Percentiles rank a stretch among this genome's conserved stretches.
These are phyloP conservation scores for Eristalinus aeneus DNA, from an alignment of 2,888 invertebrate genomes.

Conservation along the genomic window DNA sequence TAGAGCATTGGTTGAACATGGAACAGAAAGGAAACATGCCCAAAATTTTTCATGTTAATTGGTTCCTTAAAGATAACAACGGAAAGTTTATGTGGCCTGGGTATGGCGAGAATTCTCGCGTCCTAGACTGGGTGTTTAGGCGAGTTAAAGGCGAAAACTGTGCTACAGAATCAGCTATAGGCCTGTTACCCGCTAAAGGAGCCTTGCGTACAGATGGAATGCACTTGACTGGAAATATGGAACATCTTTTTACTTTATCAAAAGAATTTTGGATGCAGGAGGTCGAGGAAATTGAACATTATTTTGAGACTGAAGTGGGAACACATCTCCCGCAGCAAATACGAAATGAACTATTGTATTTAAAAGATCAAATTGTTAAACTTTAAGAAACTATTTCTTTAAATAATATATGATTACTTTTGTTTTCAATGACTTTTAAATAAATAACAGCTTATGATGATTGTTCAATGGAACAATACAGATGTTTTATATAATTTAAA, in stretches of 20 bases:
- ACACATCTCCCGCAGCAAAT: conserved; percentile 90
- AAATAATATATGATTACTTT: background rate
- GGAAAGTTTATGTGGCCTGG: conserved; percentile 99
- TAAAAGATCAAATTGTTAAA: conserved; percentile 81
- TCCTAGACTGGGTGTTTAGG: conserved; percentile 96
- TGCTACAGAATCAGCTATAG: conserved; percentile 88
- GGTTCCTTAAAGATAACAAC: conserved; percentile 94
- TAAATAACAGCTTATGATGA: conserved; percentile 82
- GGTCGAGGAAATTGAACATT: conserved; percentile 89
- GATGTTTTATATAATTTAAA: background rate
- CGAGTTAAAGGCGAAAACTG: conserved; percentile 90
- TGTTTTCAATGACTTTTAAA: conserved; percentile 82
- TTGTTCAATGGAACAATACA: background rate
- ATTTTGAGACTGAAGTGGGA: conserved; percentile 95
- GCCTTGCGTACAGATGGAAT: conserved; percentile 88
- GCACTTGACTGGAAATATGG: conserved; percentile 85
- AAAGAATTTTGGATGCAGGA: conserved; percentile 96
- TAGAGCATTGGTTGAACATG: conserved; percentile 97
- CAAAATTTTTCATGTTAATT: conserved; percentile 99
- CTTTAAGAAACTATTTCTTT: conserved; percentile 12
- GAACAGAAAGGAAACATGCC: conserved; percentile 87
- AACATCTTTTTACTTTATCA: conserved; percentile 91
- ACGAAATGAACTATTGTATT: conserved; percentile 84
- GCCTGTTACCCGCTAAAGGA: conserved; percentile 84
- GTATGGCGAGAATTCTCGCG: conserved; percentile 97